Evolutionary conservation across 2,113 vertebrate genomes (phyloP).

Genomic region (Xiphias gladius): DNA sequence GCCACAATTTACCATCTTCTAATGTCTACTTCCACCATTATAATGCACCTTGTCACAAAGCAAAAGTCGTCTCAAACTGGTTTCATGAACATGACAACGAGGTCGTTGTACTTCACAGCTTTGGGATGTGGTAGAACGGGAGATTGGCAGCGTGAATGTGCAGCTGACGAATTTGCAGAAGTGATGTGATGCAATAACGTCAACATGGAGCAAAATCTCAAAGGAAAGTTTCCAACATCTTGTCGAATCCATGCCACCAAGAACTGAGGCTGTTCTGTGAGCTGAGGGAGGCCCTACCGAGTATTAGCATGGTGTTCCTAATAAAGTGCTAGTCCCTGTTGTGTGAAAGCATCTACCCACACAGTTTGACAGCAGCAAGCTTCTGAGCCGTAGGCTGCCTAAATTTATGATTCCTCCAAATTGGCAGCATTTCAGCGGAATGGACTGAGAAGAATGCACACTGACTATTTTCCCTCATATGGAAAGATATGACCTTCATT

Average conservation of each 20-base stretch:
- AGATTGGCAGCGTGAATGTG: too few species aligned
- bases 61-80: too few species aligned
- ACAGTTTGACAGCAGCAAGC: conserved; percentile 45
- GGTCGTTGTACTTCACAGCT: too few species aligned
- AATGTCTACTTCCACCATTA: too few species aligned
- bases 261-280: neutral
- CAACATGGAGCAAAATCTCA: neutral
- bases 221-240: neutral
- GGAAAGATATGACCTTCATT: conserved; percentile 57
- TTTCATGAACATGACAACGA: too few species aligned
- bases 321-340: neutral
- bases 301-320: neutral
- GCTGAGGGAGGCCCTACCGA: neutral
- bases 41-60: neutral
- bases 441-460: conserved; percentile 68
- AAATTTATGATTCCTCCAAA: conserved; percentile 56
- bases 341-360: conserved; percentile 62
- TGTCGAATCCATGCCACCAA: neutral
- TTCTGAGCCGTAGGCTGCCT: conserved; percentile 41
- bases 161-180: too few species aligned
- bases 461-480: conserved; percentile 37
- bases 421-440: conserved; percentile 68
- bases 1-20: too few species aligned
- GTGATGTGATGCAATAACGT: too few species aligned
- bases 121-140: too few species aligned